Percentiles rank a stretch among this genome's conserved stretches.
phyloP scores from a whole-genome alignment of 2,113 vertebrate genomes.

The Lophura nycthemera region DNA sequence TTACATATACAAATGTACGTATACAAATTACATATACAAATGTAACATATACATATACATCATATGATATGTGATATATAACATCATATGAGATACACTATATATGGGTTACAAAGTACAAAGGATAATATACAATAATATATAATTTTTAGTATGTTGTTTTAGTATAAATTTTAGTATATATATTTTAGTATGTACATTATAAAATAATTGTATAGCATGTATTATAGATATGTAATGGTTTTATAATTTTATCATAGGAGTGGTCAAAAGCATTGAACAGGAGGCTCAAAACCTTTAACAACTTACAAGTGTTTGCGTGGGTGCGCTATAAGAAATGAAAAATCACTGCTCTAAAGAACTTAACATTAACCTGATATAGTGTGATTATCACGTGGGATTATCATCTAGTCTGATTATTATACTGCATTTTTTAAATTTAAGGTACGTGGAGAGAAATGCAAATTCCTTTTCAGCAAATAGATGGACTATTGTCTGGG shows the following conservation, averaged over 20 bases:
- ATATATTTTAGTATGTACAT: neutral
- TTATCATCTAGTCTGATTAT: neutral
- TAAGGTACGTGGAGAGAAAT: neutral
- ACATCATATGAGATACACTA: neutral
- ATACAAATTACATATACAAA: neutral
- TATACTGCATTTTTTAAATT: neutral
- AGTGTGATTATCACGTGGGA: neutral
- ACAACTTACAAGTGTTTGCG: slow-evolving; percentile 1
- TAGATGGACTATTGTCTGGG: slow-evolving; percentile 9
- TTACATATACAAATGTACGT: neutral
- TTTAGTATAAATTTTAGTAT: neutral
- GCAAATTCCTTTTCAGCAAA: neutral
- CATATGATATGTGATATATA: neutral
- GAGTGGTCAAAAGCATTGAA: neutral
- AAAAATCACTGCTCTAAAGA: neutral
- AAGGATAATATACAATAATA: neutral
- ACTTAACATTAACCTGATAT: neutral
- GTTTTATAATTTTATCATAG: neutral
- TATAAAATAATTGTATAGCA: neutral
- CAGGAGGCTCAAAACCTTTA: slow-evolving; percentile 8
- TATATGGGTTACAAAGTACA: neutral
- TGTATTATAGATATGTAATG: neutral
- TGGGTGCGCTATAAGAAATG: slow-evolving; percentile 1
- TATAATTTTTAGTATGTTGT: neutral
- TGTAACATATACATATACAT: no score